phyloP scores from a whole-genome alignment of 2,888 invertebrate genomes.

The Agriopis aurantiaria region DNA sequence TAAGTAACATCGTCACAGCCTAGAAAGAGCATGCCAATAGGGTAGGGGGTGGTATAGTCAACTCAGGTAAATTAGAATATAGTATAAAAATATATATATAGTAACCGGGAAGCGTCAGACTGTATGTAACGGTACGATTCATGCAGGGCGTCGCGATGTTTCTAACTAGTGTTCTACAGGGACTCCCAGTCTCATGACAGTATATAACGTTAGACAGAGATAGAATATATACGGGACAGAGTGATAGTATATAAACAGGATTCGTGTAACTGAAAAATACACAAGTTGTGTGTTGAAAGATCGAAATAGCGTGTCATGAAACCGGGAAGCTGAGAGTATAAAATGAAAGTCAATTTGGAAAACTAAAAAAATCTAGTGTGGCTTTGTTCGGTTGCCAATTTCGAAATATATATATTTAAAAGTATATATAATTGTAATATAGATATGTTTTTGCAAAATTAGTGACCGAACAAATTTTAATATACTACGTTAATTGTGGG shows the following conservation, averaged over 20 bases:
- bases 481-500: constrained; percentile 77
- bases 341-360: constrained; percentile 67
- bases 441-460: constrained; percentile 57
- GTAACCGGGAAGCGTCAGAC: constrained; percentile 77
- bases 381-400: constrained; percentile 77
- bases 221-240: constrained; percentile 47
- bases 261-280: constrained; percentile 39
- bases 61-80: constrained; percentile 63
- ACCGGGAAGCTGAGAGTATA: constrained; percentile 67
- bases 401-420: constrained; percentile 13
- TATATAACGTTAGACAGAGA: constrained; percentile 45
- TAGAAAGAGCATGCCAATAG: constrained; percentile 82
- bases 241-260: constrained; percentile 43
- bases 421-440: constrained; percentile 9
- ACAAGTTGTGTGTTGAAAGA: constrained; percentile 48
- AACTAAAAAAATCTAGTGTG: constrained; percentile 66
- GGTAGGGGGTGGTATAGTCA: constrained; percentile 71
- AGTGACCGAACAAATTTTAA: constrained; percentile 73
- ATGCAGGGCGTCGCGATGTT: constrained; percentile 74
- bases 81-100: constrained; percentile 50
- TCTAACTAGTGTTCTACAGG: constrained; percentile 63
- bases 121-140: constrained; percentile 64
- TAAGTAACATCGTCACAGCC: constrained; percentile 84
- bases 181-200: constrained; percentile 75
- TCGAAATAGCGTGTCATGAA: constrained; percentile 71